Percentiles rank a stretch among this genome's conserved stretches.
Evolutionary conservation across 2,797 vertebrate species (phyloP).

Genomic region (Octomys mimax): DNA sequence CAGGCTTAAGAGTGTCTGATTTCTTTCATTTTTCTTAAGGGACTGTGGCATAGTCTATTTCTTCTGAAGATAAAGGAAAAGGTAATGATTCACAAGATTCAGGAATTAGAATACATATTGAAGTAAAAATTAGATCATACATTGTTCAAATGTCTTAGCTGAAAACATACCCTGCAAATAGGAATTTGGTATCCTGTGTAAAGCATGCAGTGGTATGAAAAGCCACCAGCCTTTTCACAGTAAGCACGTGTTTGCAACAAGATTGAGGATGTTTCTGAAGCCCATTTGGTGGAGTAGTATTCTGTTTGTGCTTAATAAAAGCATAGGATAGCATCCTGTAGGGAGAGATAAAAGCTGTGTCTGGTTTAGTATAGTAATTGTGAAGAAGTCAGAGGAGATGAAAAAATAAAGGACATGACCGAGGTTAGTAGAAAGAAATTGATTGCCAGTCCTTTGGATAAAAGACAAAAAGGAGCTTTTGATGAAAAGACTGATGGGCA

Average conservation of each 20-base stretch:
- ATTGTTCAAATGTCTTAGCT: neutral
- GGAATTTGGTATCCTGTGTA: neutral
- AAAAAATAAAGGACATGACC: neutral
- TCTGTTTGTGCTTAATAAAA: neutral
- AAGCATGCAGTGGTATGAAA: neutral
- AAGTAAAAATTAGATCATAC: neutral
- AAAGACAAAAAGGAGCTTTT: neutral
- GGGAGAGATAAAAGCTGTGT: conserved; percentile 40
- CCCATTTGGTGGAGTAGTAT: neutral
- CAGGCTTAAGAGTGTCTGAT: neutral
- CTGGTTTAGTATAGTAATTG: neutral
- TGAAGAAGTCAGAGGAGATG: neutral
- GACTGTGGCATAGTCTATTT: neutral
- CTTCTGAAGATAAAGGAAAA: conserved; percentile 6
- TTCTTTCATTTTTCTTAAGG: conserved; percentile 7
- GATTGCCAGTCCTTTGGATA: conserved; percentile 17
- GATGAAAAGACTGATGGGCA: neutral
- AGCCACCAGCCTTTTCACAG: neutral
- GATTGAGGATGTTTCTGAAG: neutral
- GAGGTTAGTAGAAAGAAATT: conserved; percentile 2
- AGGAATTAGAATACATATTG: neutral
- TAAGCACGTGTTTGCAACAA: neutral
- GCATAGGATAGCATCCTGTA: neutral
- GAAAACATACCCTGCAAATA: neutral
- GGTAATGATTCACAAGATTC: neutral